These are phyloP conservation scores for Sphaerophoria rueppellii DNA, from an alignment of 2,888 invertebrate genomes.

Conservation along the genomic window DNA sequence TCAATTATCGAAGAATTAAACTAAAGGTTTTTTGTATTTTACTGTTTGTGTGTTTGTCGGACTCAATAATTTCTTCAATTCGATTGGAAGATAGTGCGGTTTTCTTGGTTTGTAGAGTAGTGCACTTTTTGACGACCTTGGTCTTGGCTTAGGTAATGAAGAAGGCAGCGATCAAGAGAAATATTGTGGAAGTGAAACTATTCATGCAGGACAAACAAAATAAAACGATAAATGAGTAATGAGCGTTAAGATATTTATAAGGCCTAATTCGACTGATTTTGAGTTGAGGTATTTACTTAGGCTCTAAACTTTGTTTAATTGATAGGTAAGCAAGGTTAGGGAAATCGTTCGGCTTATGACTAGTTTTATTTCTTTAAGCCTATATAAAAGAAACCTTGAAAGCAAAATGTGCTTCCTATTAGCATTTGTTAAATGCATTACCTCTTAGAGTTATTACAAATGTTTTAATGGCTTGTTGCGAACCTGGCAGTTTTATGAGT, in stretches of 20 bases:
- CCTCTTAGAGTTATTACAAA: too few relatives aligned
- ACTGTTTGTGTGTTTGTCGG: conserved; percentile 12
- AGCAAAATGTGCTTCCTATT: conserved; percentile 1
- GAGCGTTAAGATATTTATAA: neutral
- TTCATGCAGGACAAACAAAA: conserved; percentile 68
- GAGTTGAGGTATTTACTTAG: conserved; percentile 9
- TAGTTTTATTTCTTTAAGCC: neutral
- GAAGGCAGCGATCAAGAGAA: conserved; percentile 29
- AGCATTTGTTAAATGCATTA: too few relatives aligned
- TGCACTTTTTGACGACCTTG: conserved; percentile 59
- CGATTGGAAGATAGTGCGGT: conserved; percentile 55
- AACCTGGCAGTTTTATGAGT: too few relatives aligned
- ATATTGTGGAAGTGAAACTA: conserved; percentile 64
- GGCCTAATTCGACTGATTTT: conserved; percentile 11
- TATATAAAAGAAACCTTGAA: conserved; percentile 41
- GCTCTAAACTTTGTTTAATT: conserved; percentile 40
- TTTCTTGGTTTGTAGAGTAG: conserved; percentile 35
- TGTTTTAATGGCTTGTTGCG: too few relatives aligned
- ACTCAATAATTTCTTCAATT: conserved; percentile 55
- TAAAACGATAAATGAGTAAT: conserved; percentile 5
- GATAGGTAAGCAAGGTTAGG: conserved; percentile 40
- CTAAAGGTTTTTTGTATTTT: conserved; percentile 51
- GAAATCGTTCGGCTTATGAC: conserved; percentile 46
- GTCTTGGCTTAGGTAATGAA: conserved; percentile 57
- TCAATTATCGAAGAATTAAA: conserved; percentile 66